Evolutionary conservation across 2,113 vertebrate genomes (phyloP).

Genomic region (Lycaon pictus): DNA sequence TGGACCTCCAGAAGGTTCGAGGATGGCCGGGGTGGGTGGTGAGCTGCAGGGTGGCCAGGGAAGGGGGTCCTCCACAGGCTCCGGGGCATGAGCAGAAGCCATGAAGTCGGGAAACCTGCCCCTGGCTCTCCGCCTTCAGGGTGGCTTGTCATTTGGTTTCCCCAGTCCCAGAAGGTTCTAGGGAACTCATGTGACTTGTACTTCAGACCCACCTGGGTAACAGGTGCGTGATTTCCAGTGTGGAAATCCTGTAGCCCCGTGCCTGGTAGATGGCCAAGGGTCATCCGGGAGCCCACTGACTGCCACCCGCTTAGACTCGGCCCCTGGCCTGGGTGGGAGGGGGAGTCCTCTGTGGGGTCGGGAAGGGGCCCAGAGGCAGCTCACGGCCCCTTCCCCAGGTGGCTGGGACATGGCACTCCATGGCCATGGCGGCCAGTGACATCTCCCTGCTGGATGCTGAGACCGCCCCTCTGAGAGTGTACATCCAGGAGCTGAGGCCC

Average conservation of each 20-base stretch:
- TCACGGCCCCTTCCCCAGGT: not conserved
- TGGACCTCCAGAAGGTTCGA: fast-evolving
- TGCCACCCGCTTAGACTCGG: not conserved
- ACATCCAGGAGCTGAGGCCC: not conserved
- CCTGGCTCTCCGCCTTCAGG: not conserved
- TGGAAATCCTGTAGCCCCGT: too few relatives aligned
- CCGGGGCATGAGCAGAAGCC: not conserved
- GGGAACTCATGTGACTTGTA: not conserved
- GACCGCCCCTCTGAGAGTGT: fast-evolving
- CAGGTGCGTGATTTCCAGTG: too few relatives aligned
- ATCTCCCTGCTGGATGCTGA: fast-evolving
- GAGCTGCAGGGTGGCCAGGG: not conserved
- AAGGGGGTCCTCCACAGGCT: too few relatives aligned
- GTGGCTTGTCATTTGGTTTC: not conserved
- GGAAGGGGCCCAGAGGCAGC: not conserved
- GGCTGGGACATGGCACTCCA: not conserved
- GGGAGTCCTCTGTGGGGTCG: not conserved
- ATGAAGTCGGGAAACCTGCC: not conserved
- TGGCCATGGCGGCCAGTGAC: not conserved
- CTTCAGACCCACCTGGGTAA: not conserved
- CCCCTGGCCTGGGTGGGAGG: fast-evolving
- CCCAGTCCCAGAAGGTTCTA: not conserved
- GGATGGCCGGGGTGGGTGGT: not conserved
- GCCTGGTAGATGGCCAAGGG: too few relatives aligned
- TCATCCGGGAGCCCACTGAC: too few relatives aligned